These are phyloP conservation scores for Psilopsiagon aymara DNA, from an alignment of 2,113 vertebrate genomes.

Conservation along the genomic window DNA sequence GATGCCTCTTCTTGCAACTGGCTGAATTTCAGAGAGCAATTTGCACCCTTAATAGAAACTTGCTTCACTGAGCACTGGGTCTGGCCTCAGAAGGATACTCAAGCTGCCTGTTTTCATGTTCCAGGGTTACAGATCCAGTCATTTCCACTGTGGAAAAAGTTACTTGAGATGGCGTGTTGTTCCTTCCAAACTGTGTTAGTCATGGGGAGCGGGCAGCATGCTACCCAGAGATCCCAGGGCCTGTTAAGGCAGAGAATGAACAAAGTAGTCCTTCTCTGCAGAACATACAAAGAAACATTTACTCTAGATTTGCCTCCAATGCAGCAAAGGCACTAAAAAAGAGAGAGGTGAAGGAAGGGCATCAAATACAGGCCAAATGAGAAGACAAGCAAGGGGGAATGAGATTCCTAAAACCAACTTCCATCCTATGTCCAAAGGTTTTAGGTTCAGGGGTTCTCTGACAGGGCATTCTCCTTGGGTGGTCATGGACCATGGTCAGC, in stretches of 20 bases:
- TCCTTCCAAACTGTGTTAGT: constrained; percentile 59
- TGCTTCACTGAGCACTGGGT: background rate
- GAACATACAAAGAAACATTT: constrained; percentile 13
- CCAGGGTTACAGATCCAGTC: constrained; percentile 8
- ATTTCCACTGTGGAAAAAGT: constrained; percentile 64
- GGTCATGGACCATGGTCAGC: background rate
- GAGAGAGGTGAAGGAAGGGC: background rate
- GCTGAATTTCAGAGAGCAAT: constrained; percentile 35
- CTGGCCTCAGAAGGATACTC: constrained; percentile 18
- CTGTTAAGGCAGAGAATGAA: constrained; percentile 16
- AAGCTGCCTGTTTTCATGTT: background rate
- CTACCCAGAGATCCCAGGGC: background rate
- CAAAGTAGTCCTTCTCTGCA: constrained; percentile 44
- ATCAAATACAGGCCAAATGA: background rate
- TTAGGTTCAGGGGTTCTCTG: background rate
- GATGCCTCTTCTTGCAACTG: background rate
- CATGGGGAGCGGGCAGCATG: background rate
- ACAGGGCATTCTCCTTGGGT: background rate
- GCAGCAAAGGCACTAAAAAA: background rate
- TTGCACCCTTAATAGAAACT: constrained; percentile 17
- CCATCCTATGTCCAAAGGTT: background rate
- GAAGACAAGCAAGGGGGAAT: background rate
- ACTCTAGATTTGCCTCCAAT: background rate
- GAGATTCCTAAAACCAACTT: background rate
- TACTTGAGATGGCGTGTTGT: constrained; percentile 9